Conservation (phyloP, 2,888 invertebrate species). For the Helleia helle region DNA sequence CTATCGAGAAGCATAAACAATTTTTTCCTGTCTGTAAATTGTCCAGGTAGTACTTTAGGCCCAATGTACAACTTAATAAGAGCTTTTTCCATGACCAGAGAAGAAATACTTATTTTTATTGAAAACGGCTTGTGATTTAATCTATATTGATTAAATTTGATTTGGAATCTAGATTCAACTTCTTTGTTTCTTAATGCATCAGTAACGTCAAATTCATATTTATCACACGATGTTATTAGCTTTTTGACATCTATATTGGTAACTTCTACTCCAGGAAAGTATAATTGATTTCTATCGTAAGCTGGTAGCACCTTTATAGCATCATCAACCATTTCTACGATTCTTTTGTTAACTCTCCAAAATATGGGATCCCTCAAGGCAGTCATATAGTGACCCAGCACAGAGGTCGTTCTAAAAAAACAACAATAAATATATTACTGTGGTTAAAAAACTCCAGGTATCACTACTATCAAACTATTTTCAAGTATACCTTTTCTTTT, state of each 20-base stretch:
- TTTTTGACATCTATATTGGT: slow-evolving; percentile 76
- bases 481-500: too few species aligned
- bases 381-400: slow-evolving; percentile 69
- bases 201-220: slow-evolving; percentile 76
- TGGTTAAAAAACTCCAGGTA: slow-evolving; percentile 16
- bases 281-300: slow-evolving; percentile 74
- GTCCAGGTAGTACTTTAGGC: slow-evolving; percentile 77
- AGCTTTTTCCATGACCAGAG: slow-evolving; percentile 74
- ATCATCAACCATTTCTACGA: slow-evolving; percentile 69
- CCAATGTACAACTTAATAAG: slow-evolving; percentile 79
- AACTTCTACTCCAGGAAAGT: slow-evolving; percentile 77
- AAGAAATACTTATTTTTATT: slow-evolving; percentile 75
- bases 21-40: slow-evolving; percentile 63
- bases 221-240: slow-evolving; percentile 78
- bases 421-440: background rate
- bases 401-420: slow-evolving; percentile 45
- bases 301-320: slow-evolving; percentile 70
- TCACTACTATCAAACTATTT: slow-evolving; percentile 14
- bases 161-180: slow-evolving; percentile 43
- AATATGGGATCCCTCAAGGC: slow-evolving; percentile 80
- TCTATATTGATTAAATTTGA: slow-evolving; percentile 73
- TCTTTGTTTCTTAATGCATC: slow-evolving; percentile 64
- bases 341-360: slow-evolving; percentile 78
- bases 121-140: slow-evolving; percentile 82
- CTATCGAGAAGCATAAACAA: slow-evolving; percentile 75